Evolutionary conservation across 2,797 vertebrate genomes (phyloP).

Genomic region (Chromobotia macracanthus): DNA sequence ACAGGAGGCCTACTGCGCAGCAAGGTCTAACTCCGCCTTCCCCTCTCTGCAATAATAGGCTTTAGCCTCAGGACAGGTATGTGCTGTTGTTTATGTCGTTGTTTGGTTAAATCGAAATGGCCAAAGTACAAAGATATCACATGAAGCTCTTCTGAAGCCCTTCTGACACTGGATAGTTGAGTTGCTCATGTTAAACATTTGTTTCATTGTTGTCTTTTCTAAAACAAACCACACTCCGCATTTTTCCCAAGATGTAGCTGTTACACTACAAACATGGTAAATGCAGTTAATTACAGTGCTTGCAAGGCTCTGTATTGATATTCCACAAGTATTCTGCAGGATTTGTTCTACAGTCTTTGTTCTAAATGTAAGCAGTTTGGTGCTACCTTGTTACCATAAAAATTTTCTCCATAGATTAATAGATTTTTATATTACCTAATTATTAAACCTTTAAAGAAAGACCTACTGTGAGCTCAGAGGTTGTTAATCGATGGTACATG

Average conservation of each 20-base stretch:
- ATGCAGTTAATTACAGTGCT: background rate
- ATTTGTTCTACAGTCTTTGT: background rate
- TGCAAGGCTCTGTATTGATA: background rate
- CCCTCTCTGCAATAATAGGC: conserved; percentile 75
- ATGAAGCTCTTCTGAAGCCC: no score
- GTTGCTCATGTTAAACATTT: background rate
- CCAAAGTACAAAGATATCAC: background rate
- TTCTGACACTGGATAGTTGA: background rate
- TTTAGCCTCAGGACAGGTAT: conserved; percentile 78
- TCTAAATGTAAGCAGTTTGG: no score
- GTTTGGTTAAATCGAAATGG: background rate
- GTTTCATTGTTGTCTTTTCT: background rate
- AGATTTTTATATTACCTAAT: background rate
- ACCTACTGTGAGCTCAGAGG: background rate
- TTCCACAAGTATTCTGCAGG: background rate
- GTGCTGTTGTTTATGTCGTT: conserved; percentile 36
- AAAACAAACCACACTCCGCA: background rate
- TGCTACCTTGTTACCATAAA: no score
- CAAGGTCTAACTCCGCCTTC: conserved; percentile 79
- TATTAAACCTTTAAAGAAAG: background rate
- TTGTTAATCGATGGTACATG: background rate
- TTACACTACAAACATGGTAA: background rate
- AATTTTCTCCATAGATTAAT: no score
- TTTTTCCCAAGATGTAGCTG: no score
- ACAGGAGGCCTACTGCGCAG: conserved; percentile 90